Evolutionary conservation across 1,140 invertebrate species (phyloP), one percentile per base, ranked within the genome.

Genomic region (Drosophila repletoides): DNA sequence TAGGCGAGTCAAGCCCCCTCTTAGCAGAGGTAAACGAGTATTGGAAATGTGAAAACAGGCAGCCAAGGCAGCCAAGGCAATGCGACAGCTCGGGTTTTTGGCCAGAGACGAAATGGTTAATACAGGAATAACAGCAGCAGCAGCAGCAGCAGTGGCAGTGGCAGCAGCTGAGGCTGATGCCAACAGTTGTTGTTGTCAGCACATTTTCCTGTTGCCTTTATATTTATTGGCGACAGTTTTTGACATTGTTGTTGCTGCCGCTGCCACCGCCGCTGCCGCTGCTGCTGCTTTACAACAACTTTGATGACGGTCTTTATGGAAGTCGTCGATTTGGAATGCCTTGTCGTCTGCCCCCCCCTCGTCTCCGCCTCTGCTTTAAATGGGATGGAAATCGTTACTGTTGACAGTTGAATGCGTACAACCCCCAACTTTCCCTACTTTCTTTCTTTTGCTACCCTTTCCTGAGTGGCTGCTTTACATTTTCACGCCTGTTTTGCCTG

Each of bases 291-390:
- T 40, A 74, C 79, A 83, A 83, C 74, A 83, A 72, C 48, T 84
- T 84, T 84, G 79, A 84, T 75, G 79, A 79, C 80, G 79, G 79
- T 84, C 79, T 79, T 74, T 79, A 75, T 74, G 53, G 67, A 72
- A 74, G 67, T 77, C 71, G 80, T 79, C 80, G 79, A 75, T 75
- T 84, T 56, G 66, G 83, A 74, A 84, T 79, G 65, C 75, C 74
- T 73, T 72, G 67, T 68, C 74, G 72, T 65, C 63, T 12, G 3
- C 24, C 24, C 17, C 41, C 19, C 9, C 21, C 36, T 14, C 17
- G 28, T 1, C 3, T 7, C 22, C 26, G 14, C 38, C 10, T 15
- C 40, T 9, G 10, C 33, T 6, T 36, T 40, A n/a, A n/a, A n/a
- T 31, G 24, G 36, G 79, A 84, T 84, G 74, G 72, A 65, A 86